These are phyloP conservation scores for Benthosema pterotum DNA, from an alignment of 2,797 vertebrate genomes.

Conservation along the genomic window DNA sequence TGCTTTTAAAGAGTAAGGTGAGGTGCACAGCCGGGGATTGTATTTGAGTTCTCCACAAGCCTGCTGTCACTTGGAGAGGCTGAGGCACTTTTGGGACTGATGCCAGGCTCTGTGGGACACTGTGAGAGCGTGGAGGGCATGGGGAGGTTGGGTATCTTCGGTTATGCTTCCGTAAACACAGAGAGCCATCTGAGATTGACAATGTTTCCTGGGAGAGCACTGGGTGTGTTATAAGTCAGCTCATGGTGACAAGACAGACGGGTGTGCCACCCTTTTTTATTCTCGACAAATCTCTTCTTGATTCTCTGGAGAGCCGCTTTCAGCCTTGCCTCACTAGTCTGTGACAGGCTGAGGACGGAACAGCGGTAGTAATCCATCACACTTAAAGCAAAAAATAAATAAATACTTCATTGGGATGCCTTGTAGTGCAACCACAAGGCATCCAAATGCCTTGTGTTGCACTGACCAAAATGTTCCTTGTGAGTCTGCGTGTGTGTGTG, in stretches of 20 bases:
- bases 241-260: constrained; percentile 44
- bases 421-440: constrained; percentile 23
- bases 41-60: constrained; percentile 20
- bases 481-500: too few relatives aligned
- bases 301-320: constrained; percentile 24
- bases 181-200: constrained; percentile 48
- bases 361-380: constrained; percentile 69
- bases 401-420: constrained; percentile 54
- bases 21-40: constrained; percentile 18
- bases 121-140: constrained; percentile 12
- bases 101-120: not conserved
- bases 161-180: constrained; percentile 47
- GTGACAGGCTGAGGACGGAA: constrained; percentile 20
- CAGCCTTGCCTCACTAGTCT: constrained; percentile 47
- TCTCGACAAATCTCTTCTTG: constrained; percentile 9
- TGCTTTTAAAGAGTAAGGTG: constrained; percentile 10
- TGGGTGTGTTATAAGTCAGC: constrained; percentile 40
- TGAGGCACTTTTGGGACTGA: constrained; percentile 29
- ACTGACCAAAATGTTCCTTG: too few relatives aligned
- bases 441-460: too few relatives aligned
- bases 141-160: constrained; percentile 29
- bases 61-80: constrained; percentile 21
- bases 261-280: constrained; percentile 26
- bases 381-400: constrained; percentile 62
- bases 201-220: constrained; percentile 38